Evolutionary conservation across 2,888 invertebrate species (phyloP).

Genomic region (Cephalotes varians): DNA sequence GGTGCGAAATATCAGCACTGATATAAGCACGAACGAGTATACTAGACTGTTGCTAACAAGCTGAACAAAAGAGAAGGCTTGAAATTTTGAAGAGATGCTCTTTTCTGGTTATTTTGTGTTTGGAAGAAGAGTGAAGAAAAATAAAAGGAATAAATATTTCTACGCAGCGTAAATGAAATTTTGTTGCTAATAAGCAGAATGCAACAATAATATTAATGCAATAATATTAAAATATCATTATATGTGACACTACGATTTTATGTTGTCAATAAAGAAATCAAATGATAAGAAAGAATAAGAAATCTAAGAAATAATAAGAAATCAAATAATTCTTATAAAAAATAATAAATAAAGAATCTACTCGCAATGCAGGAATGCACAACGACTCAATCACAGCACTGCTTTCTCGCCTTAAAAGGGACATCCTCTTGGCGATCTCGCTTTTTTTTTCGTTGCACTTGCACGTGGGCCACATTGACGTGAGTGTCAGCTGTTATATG

Average conservation of each 20-base stretch:
- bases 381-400: conserved; percentile 7
- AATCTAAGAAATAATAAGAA: not conserved
- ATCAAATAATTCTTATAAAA: not conserved
- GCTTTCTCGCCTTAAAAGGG: conserved; percentile 31
- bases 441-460: conserved; percentile 64
- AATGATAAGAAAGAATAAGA: not conserved
- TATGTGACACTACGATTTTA: not conserved
- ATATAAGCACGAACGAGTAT: conserved; percentile 37
- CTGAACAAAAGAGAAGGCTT: conserved; percentile 11
- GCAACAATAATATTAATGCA: not conserved
- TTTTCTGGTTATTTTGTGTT: not conserved
- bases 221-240: too few species aligned
- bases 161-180: not conserved
- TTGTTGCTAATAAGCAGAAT: not conserved
- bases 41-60: conserved; percentile 44
- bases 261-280: not conserved
- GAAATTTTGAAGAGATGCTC: not conserved
- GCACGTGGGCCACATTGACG: conserved; percentile 75
- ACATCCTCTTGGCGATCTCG: conserved; percentile 14
- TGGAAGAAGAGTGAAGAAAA: not conserved
- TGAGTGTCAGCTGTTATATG: conserved; percentile 71
- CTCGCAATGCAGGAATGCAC: not conserved
- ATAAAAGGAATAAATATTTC: not conserved
- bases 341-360: not conserved
- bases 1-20: conserved; percentile 47